Conservation (phyloP, 2,113 vertebrate species). For the Pangasianodon gigas region DNA sequence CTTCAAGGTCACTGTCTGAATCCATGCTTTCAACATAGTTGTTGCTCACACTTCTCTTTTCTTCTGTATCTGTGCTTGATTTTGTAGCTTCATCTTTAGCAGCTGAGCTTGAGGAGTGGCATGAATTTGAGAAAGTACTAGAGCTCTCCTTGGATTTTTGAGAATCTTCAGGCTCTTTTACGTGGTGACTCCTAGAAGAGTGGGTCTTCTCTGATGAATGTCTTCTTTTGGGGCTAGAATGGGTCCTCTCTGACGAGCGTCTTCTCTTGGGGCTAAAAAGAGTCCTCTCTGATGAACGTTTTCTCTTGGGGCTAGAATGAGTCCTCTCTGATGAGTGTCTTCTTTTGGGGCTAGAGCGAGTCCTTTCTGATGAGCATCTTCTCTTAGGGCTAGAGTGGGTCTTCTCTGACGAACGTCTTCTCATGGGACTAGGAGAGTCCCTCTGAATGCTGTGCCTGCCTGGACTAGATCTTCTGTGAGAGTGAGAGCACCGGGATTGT, state of each 20-base stretch:
- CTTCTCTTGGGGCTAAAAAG: too few relatives aligned
- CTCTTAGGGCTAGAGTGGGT: background rate
- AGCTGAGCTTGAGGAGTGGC: background rate
- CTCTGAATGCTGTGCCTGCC: background rate
- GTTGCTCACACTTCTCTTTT: background rate
- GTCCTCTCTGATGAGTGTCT: background rate
- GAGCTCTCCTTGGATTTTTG: constrained; percentile 22
- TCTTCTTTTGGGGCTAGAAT: too few relatives aligned
- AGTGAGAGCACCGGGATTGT: constrained; percentile 40
- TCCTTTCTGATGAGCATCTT: constrained; percentile 6
- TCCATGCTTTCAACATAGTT: background rate
- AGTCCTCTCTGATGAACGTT: background rate
- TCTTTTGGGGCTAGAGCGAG: constrained; percentile 34
- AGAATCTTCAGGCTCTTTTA: constrained; percentile 15
- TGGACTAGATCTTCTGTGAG: constrained; percentile 35
- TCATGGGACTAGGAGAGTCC: constrained; percentile 34
- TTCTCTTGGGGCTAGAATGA: constrained; percentile 23
- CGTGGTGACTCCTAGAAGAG: background rate
- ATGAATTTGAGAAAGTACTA: background rate
- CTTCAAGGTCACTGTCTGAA: constrained; percentile 47
- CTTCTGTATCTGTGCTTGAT: background rate
- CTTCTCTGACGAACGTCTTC: background rate
- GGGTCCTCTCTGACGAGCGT: background rate
- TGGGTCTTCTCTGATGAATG: too few relatives aligned
- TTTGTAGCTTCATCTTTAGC: constrained; percentile 5